Evolutionary conservation across 2,888 invertebrate species (phyloP).

Genomic region (Luperina testacea): DNA sequence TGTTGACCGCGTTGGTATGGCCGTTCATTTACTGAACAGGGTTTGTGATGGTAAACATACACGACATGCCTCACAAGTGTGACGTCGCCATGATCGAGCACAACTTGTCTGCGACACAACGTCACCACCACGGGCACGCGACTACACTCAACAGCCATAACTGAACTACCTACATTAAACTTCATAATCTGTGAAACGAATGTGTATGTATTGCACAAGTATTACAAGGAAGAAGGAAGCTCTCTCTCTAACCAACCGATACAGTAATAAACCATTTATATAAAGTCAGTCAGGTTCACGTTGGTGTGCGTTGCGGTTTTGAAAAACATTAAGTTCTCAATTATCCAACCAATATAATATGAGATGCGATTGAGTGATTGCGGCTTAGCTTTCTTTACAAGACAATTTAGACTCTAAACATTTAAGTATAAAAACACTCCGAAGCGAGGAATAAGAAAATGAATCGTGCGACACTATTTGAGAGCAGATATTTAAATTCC

Average conservation of each 20-base stretch:
- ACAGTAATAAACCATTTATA: slow-evolving; percentile 1
- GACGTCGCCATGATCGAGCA: background rate
- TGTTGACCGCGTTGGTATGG: background rate
- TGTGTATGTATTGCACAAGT: slow-evolving; percentile 37
- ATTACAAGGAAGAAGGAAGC: slow-evolving; percentile 1
- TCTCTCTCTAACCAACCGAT: slow-evolving; percentile 12
- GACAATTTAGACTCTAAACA: slow-evolving; percentile 33
- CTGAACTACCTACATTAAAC: background rate
- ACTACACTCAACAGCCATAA: slow-evolving; percentile 12
- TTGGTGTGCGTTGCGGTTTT: slow-evolving; percentile 42
- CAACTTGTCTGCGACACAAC: background rate
- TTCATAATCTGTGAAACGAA: slow-evolving; percentile 9
- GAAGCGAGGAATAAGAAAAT: slow-evolving; percentile 37
- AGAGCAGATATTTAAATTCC: slow-evolving; percentile 39
- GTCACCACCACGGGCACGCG: background rate
- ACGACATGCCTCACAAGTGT: background rate
- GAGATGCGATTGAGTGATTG: slow-evolving; percentile 53
- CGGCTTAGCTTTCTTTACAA: slow-evolving; percentile 16
- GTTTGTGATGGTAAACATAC: background rate
- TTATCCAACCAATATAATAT: slow-evolving; percentile 43
- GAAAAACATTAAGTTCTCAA: slow-evolving; percentile 26
- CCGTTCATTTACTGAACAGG: background rate
- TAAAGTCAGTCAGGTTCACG: slow-evolving; percentile 30
- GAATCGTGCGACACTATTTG: slow-evolving; percentile 40
- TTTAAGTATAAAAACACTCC: slow-evolving; percentile 41